Evolutionary conservation across 2,113 vertebrate genomes (phyloP), one percentile per base, ranked within the genome.

Genomic region (Ia io): DNA sequence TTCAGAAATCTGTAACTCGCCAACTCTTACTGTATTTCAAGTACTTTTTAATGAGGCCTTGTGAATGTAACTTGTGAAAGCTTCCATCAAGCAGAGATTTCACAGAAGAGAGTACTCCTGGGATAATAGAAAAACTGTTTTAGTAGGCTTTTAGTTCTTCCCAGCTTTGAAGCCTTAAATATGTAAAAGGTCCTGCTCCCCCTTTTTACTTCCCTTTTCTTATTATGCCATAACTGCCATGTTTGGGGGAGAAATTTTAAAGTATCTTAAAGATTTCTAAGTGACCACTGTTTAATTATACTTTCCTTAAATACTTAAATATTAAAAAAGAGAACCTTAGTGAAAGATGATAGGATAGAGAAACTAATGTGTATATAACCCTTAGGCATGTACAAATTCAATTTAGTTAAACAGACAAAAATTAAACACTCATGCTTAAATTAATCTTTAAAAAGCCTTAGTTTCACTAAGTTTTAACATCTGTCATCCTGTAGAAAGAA

Each of bases 81-180:
- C 67, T 23, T 96, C 96, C 79, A 44, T 80, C 84, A 88, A 93
- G n/a, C 94, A 94, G 73, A 96, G 73, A 88, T 95, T 90, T 95
- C 95, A 95, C 95, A 89, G 82, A 61, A 93, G 91, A 94, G 47
- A 88, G 32, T 91, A 77, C 80, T 77, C 84, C 74, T 90, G 69
- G 79, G 40, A 74, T 78, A 67, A 51, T 5, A 90, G 53, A 51
- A 87, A 69, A 59, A 35, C 49, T 95, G 63, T 70, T 85, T 63
- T 61, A 61, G 59, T 6, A 18, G 32, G 84, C 53, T 77, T 95
- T 65, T 90, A 61, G 77, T 96, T 93, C 69, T 65, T 92, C 76
- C 87, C 82, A 95, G 65, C 71, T 90, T 84, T 87, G 59, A 97
- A 96, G 96, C 96, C 96, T 97, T 97, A 97, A 87, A 53, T 91